Base-by-base conservation (phyloP, 2,113 vertebrate genomes). In the Gasterosteus nipponicus region DNA sequence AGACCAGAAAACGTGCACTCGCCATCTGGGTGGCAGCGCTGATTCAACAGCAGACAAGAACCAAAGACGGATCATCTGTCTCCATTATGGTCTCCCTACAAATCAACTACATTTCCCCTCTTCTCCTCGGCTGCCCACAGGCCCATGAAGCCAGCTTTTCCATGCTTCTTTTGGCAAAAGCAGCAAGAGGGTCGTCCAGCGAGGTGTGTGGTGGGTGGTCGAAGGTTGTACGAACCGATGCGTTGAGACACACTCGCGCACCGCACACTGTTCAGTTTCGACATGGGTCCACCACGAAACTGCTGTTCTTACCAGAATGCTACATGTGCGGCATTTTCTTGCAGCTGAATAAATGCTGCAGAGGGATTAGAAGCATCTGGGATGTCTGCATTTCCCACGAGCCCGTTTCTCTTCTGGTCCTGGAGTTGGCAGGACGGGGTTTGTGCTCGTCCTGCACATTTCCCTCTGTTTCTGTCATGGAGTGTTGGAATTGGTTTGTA, bases 141-240 rank as follows among this genome's bases (percentile, higher is more conserved):
- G 69, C 89, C 90, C 89, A 89, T 88, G 85, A 91, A 91, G 87
- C 82, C 75, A 84, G 78, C 82, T 75, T 90, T 91, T 87, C 90
- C 87, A 86, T 89, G 87, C 86, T 89, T 86, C 88, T 87, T 80
- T 90, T 92, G 91, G 90, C 91, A 74, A 59, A 66, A 56, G 31
- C 51, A 68, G 26, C 10, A 68, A 69, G 77, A 54, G 80, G 85
- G 56, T 76, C 75, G 58, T 83, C 77, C 84, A 87, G 47, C 15
- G 76, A 84, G 76, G 86, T 88, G 80, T 82, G 80, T 83, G 86
- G 83, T 91, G 92, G 93, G 93, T 94, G 93, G 93, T 93, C 92
- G 73, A 47, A 49, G 80, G 82, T 70, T 73, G 80, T 73, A 78
- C 16, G 64, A 77, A 88, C 75, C 81, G 39, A 73, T 44, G 80